Evolutionary conservation across 2,888 invertebrate genomes (phyloP).

Genomic region (Harpalus rufipes): DNA sequence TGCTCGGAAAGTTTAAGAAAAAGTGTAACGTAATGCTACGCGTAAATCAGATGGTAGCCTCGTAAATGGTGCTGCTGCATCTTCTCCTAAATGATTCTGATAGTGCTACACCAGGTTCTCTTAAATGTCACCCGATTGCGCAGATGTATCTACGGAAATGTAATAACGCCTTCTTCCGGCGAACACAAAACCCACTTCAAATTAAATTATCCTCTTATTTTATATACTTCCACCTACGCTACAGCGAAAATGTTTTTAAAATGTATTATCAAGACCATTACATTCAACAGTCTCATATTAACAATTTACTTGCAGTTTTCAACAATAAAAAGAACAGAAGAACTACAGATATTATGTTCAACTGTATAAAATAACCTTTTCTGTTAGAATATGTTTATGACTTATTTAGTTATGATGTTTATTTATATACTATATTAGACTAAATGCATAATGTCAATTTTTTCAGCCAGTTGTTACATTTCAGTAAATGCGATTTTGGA

Average conservation of each 20-base stretch:
- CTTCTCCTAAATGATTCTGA: constrained; percentile 45
- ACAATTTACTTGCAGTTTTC: neutral
- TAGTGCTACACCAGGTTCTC: constrained; percentile 31
- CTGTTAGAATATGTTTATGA: no score
- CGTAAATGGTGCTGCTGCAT: constrained; percentile 38
- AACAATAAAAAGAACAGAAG: neutral
- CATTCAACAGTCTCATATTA: neutral
- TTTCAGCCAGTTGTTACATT: no score
- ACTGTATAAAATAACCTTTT: no score
- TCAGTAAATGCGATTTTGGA: no score
- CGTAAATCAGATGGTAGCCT: constrained; percentile 60
- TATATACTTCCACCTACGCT: neutral
- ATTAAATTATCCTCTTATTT: constrained; percentile 27
- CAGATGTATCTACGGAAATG: constrained; percentile 37
- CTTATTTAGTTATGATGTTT: no score
- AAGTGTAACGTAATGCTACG: constrained; percentile 57
- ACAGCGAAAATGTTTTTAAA: neutral
- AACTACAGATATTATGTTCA: no score
- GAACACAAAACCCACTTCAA: neutral
- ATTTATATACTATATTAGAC: no score
- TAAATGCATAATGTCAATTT: no score
- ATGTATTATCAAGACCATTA: neutral
- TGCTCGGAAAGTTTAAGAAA: constrained; percentile 59
- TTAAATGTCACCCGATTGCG: constrained; percentile 37
- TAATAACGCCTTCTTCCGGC: neutral